phyloP scores from a whole-genome alignment of 2,888 invertebrate species.

The Cerceris ruficornis region DNA sequence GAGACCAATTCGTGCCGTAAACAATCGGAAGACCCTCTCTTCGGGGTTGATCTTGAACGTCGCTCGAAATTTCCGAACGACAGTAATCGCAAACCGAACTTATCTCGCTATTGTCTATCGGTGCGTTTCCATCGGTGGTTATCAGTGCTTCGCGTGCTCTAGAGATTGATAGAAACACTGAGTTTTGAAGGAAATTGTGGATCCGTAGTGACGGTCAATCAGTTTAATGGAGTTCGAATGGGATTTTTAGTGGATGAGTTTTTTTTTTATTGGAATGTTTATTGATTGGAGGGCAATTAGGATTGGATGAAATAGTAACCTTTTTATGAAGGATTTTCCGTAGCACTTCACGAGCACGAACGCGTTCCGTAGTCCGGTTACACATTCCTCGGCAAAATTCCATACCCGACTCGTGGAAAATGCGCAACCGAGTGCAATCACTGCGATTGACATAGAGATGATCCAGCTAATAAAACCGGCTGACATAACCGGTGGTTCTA shows the following conservation, averaged over 20 bases:
- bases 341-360: conserved; percentile 11
- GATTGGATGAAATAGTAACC: conserved; percentile 29
- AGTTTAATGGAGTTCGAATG: too few species aligned
- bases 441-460: conserved; percentile 71
- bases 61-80: conserved; percentile 66
- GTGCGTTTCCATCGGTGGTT: background rate
- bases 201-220: too few species aligned
- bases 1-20: conserved; percentile 72
- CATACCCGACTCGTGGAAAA: conserved; percentile 49
- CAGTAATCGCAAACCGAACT: conserved; percentile 68
- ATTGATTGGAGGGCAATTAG: background rate
- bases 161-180: background rate
- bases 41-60: conserved; percentile 28
- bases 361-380: background rate
- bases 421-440: conserved; percentile 60
- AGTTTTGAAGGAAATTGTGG: too few species aligned
- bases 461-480: conserved; percentile 77
- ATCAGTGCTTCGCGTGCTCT: conserved; percentile 18
- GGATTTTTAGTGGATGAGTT: background rate
- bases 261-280: background rate
- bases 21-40: conserved; percentile 65
- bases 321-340: conserved; percentile 7
- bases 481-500: conserved; percentile 70
- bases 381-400: conserved; percentile 9
- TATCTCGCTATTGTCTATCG: conserved; percentile 64